These are phyloP conservation scores for Malacoraja senta DNA, from an alignment of 2,797 vertebrate species.

Conservation along the genomic window DNA sequence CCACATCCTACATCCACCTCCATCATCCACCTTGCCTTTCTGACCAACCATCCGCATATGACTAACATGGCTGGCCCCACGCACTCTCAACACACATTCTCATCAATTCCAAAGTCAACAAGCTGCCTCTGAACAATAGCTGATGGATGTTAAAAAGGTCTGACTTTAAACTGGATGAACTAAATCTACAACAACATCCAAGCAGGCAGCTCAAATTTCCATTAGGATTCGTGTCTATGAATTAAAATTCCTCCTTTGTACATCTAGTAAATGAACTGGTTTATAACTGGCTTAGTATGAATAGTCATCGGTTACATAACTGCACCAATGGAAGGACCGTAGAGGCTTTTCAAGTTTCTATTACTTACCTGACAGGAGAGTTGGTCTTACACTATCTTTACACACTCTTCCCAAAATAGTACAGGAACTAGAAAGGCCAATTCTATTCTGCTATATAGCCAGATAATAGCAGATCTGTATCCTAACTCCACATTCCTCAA, in stretches of 20 bases:
- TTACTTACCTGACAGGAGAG: neutral
- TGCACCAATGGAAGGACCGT: neutral
- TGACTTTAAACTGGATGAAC: neutral
- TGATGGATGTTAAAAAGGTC: neutral
- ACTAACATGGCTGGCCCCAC: neutral
- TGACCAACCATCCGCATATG: neutral
- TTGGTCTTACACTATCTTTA: neutral
- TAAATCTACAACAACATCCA: neutral
- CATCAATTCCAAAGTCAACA: neutral
- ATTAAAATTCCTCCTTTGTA: neutral
- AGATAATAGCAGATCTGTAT: too few relatives aligned
- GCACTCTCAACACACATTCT: neutral
- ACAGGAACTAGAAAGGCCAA: neutral
- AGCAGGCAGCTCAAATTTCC: neutral
- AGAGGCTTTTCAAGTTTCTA: neutral
- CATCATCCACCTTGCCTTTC: neutral
- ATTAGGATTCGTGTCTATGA: neutral
- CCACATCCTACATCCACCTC: neutral
- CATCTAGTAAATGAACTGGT: neutral
- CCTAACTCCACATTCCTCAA: too few relatives aligned
- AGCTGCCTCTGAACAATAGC: neutral
- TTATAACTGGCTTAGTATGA: neutral
- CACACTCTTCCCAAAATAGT: neutral
- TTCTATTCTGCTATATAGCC: too few relatives aligned
- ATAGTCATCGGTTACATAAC: neutral